A percentile compares a stretch with the other conserved stretches of the same genome.
These are phyloP conservation scores for Egretta garzetta DNA, from an alignment of 2,113 vertebrate genomes.

Conservation along the genomic window DNA sequence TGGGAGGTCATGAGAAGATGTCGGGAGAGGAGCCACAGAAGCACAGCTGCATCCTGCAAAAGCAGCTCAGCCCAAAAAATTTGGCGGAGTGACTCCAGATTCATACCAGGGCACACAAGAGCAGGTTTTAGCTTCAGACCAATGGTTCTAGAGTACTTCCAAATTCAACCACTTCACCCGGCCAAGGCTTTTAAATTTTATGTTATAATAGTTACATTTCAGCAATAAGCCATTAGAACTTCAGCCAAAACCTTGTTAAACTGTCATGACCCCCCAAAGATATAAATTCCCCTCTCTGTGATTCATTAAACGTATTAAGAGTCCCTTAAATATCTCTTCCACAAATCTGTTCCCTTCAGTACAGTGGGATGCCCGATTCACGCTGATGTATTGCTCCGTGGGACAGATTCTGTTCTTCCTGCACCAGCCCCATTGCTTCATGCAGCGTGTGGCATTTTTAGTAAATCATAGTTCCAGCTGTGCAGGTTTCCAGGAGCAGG, in stretches of 20 bases:
- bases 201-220: neutral
- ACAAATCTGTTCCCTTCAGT: neutral
- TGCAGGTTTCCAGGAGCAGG: neutral
- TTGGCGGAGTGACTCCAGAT: neutral
- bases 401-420: neutral
- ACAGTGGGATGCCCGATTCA: accelerated
- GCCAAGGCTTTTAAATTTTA: neutral
- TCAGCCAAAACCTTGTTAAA: neutral
- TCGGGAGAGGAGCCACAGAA: neutral
- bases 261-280: neutral
- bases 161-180: neutral
- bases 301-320: neutral
- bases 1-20: neutral
- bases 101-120: neutral
- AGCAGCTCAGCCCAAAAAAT: neutral
- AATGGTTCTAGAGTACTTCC: neutral
- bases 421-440: accelerated
- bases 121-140: neutral
- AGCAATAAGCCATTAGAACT: neutral
- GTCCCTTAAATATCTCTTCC: neutral
- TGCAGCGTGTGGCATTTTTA: neutral
- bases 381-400: neutral
- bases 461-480: neutral
- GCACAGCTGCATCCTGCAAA: accelerated
- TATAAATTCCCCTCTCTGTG: neutral